Base-by-base conservation (phyloP, 2,888 invertebrate genomes). In the Pelosia muscerda region DNA sequence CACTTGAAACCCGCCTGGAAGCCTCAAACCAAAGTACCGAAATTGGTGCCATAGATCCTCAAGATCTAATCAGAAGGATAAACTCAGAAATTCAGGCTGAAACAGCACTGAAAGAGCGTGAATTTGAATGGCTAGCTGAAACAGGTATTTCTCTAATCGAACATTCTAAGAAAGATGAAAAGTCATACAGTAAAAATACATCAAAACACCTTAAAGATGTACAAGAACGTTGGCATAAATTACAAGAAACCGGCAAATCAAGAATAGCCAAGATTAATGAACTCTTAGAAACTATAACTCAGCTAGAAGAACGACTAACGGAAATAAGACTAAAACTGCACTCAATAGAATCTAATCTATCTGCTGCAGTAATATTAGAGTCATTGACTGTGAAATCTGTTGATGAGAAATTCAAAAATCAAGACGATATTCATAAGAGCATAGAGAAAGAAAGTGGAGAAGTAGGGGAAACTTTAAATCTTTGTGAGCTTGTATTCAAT, bases 361-460 rank as follows among this genome's bases (percentile, higher is more conserved):
- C 96, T 1, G 95, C 96, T 66, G 96, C 97, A 0, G 93, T 98
- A 11, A 90, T 96, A 26, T 95, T 98, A 68, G 97, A 97, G 78
- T 92, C 95, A 11, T 95, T 96, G 63, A 96, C 96, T 13, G 96
- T 97, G 34, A 95, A 95, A 61, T 95, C 96, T 0, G 95, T 98
- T 38, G 97, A 97, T 71, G 95, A 96, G 22, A 96, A 96, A 82
- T 92, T 97, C 64, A 95, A 95, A 71, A 96, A 97, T 59, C 97
- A 97, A 70, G 97, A 97, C 55, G 95, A 96, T 65, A 95, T 98
- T 34, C 97, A 97, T 83, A 96, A 96, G 70, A 96, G 95, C 9
- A 97, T 98, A 56, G 97, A 98, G 86, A 95, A 96, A 23, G 97
- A 98, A 83, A 97, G 97, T 84, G 96, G 96, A 61, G 97, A 97